These are phyloP conservation scores for Oceanodroma tethys DNA, from an alignment of 2,113 vertebrate species.

Conservation along the genomic window DNA sequence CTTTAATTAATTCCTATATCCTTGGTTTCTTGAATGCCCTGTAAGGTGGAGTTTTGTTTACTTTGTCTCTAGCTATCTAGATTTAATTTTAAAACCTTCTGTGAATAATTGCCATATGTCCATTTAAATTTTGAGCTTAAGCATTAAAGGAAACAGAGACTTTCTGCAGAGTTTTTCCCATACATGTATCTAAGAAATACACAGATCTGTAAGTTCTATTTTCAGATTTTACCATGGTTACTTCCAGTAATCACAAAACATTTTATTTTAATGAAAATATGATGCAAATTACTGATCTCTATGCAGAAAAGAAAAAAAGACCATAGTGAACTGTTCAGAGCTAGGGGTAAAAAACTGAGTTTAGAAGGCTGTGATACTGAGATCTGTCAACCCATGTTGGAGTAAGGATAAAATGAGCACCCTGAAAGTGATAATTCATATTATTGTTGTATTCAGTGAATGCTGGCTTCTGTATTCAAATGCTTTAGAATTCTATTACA, in stretches of 20 bases:
- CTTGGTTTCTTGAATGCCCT: background rate
- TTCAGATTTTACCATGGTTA: background rate
- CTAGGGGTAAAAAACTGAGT: background rate
- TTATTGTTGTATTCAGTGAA: background rate
- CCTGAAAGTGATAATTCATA: background rate
- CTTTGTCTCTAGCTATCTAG: background rate
- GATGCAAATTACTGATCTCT: background rate
- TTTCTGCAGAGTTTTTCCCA: background rate
- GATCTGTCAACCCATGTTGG: background rate
- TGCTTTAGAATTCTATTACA: background rate
- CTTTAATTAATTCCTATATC: background rate
- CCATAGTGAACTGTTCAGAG: background rate
- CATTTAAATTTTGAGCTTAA: background rate
- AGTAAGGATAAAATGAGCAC: background rate
- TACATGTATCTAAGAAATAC: background rate
- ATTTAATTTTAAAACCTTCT: background rate
- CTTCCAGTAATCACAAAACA: background rate
- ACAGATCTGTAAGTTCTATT: background rate
- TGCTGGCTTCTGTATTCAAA: background rate
- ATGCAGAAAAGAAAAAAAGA: background rate
- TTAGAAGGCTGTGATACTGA: background rate
- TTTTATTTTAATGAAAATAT: background rate
- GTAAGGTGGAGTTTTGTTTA: background rate
- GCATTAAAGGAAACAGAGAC: background rate
- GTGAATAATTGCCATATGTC: background rate